These are phyloP conservation scores for Rhinogobius similis DNA, from an alignment of 2,113 vertebrate genomes.

Conservation along the genomic window DNA sequence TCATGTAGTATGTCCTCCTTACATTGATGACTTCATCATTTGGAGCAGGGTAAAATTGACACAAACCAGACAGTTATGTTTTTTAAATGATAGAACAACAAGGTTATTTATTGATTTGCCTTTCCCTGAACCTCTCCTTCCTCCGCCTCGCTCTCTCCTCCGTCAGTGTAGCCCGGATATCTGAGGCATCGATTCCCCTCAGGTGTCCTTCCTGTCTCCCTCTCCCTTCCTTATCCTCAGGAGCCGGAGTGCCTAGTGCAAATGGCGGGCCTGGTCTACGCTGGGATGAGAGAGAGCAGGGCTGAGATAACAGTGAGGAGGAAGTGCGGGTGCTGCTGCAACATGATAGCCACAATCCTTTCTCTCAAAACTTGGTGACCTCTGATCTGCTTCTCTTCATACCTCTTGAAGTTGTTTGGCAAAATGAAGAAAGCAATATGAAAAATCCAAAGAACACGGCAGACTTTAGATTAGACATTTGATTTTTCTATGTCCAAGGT, in stretches of 20 bases:
- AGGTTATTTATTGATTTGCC: conserved; percentile 68
- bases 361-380: conserved; percentile 76
- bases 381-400: conserved; percentile 53
- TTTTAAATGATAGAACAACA: conserved; percentile 58
- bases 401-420: conserved; percentile 5
- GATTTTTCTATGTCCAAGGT: background rate
- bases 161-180: conserved; percentile 78
- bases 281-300: conserved; percentile 65
- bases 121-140: conserved; percentile 65
- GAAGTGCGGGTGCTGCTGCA: conserved; percentile 76
- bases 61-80: conserved; percentile 36
- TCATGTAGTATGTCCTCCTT: background rate
- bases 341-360: conserved; percentile 70
- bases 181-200: conserved; percentile 80
- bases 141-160: conserved; percentile 25
- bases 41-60: conserved; percentile 22
- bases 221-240: conserved; percentile 71
- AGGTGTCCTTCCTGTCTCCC: conserved; percentile 84
- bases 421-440: background rate
- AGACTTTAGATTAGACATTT: background rate
- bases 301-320: conserved; percentile 76
- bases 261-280: conserved; percentile 56
- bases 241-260: conserved; percentile 70
- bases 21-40: conserved; percentile 45
- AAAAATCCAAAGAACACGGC: background rate